A percentile compares a stretch with the other conserved stretches of the same genome.
Conservation (phyloP, 2,888 invertebrate genomes). For the Morinoia aosen region DNA sequence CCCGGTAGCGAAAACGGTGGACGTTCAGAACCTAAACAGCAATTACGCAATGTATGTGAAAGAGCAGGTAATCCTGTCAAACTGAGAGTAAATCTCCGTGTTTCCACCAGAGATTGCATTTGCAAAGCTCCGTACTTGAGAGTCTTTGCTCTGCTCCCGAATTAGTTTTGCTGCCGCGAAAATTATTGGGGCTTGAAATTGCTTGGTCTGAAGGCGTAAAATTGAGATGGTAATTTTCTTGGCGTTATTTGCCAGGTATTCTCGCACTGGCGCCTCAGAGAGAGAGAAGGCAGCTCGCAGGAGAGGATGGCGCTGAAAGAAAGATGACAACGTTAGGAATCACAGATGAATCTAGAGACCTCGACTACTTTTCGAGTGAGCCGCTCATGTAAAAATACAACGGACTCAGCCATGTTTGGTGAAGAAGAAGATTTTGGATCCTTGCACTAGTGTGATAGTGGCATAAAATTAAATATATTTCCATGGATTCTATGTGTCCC, state of each 20-base stretch:
- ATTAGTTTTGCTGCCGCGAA: slow-evolving; percentile 9
- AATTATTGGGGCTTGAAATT: slow-evolving; percentile 20
- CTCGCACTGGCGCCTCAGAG: background rate
- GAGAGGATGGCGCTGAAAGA: too few relatives aligned
- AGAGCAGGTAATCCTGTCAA: background rate
- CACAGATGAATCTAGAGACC: too few relatives aligned
- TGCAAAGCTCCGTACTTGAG: background rate
- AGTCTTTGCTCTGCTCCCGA: background rate
- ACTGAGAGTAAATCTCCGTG: background rate
- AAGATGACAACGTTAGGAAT: too few relatives aligned
- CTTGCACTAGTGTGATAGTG: too few relatives aligned
- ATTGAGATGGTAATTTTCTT: background rate
- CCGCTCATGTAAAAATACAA: too few relatives aligned
- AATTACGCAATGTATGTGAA: background rate
- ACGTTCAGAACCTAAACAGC: background rate
- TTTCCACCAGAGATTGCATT: background rate
- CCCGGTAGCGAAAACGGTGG: background rate
- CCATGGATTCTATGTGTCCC: too few relatives aligned
- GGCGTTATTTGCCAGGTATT: slow-evolving; percentile 5
- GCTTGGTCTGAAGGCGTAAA: background rate
- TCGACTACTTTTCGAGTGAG: too few relatives aligned
- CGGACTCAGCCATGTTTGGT: too few relatives aligned
- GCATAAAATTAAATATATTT: too few relatives aligned
- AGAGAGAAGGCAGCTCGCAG: too few relatives aligned
- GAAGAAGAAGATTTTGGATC: too few relatives aligned